Percentiles rank a stretch among this genome's conserved stretches.
Conservation (phyloP, 2,888 invertebrate genomes). For the Morinoia aosen region DNA sequence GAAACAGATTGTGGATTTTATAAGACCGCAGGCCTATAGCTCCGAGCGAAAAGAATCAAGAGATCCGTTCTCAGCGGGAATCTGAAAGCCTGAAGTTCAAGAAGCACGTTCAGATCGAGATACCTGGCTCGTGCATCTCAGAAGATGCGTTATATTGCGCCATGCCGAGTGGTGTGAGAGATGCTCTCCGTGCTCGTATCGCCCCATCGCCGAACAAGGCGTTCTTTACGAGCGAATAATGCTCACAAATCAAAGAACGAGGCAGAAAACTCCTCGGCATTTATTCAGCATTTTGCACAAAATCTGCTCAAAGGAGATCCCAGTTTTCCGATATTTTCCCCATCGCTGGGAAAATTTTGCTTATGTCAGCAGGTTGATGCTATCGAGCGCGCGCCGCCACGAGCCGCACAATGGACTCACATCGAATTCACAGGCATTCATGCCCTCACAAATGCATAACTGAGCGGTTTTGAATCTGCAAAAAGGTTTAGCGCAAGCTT, state of each 20-base stretch:
- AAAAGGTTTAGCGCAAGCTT: neutral
- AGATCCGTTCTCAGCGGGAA: neutral
- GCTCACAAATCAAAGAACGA: conserved; percentile 12
- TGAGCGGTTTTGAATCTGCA: neutral
- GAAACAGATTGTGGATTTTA: too few species aligned
- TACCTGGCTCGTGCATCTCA: neutral
- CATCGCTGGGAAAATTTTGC: conserved; percentile 39
- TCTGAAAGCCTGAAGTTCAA: neutral
- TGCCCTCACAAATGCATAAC: neutral
- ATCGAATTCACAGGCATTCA: conserved; percentile 33
- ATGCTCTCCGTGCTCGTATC: neutral
- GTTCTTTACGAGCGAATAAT: neutral
- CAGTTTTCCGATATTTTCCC: conserved; percentile 41
- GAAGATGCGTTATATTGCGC: neutral
- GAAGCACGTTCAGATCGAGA: neutral
- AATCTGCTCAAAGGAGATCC: conserved; percentile 24
- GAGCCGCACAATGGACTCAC: conserved; percentile 28
- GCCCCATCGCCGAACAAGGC: neutral
- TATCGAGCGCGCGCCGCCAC: conserved; percentile 23
- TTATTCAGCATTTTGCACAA: conserved; percentile 30
- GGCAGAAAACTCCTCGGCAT: neutral
- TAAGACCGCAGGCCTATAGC: too few species aligned
- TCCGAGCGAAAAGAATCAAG: too few species aligned
- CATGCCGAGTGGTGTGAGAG: neutral
- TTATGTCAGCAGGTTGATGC: conserved; percentile 40